Evolutionary conservation across 2,888 invertebrate genomes (phyloP).

Genomic region (Lamellibrachia satsuma): DNA sequence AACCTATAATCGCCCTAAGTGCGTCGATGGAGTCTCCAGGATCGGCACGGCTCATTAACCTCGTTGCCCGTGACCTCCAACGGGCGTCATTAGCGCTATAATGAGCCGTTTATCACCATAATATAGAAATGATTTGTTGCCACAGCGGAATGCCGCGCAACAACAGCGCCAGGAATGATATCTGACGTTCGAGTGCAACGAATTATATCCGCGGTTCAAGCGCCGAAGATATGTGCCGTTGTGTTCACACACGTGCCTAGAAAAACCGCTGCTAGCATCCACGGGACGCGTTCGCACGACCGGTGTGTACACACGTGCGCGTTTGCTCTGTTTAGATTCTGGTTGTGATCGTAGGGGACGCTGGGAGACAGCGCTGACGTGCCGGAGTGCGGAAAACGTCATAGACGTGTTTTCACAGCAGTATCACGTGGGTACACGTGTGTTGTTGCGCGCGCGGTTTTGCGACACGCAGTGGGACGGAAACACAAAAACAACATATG

Average conservation of each 20-base stretch:
- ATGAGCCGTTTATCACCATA: slow-evolving; percentile 3
- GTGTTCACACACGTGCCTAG: neutral
- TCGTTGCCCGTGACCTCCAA: neutral
- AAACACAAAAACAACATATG: neutral
- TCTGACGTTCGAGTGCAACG: neutral
- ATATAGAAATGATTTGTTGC: slow-evolving; percentile 17
- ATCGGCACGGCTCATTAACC: neutral
- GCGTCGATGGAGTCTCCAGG: neutral
- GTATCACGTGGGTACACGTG: neutral
- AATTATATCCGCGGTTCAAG: neutral
- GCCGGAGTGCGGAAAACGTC: neutral
- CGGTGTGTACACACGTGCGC: neutral
- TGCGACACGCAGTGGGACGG: neutral
- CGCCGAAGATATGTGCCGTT: neutral
- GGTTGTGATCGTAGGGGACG: neutral
- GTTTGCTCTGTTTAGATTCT: no score
- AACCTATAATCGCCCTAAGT: neutral
- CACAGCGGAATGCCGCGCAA: neutral
- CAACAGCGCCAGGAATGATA: neutral
- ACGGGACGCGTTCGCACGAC: neutral
- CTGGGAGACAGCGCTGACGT: neutral
- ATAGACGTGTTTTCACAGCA: neutral
- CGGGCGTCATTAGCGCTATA: neutral
- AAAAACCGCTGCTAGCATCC: neutral
- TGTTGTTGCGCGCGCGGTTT: neutral